Conservation (phyloP, 2,797 vertebrate genomes). For the Cossypha niveicapilla region DNA sequence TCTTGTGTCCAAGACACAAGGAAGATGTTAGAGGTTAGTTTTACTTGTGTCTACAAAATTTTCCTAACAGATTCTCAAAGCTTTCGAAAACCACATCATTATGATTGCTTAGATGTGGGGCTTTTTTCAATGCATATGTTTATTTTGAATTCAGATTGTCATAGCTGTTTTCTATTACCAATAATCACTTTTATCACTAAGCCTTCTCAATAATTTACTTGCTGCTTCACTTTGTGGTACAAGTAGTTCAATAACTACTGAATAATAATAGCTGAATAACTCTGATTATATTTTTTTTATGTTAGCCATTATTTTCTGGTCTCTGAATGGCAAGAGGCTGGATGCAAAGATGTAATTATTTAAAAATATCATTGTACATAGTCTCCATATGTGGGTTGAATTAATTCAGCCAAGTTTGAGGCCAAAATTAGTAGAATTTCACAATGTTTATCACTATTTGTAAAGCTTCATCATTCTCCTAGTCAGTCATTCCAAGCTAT, state of each 20-base stretch:
- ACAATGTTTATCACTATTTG: background rate
- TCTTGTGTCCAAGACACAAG: background rate
- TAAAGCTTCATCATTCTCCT: background rate
- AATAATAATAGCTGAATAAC: background rate
- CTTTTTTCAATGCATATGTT: accelerated
- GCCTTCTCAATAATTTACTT: background rate
- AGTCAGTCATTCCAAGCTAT: background rate
- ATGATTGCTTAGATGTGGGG: background rate
- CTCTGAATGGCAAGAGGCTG: background rate
- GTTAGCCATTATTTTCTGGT: background rate
- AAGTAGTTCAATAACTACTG: background rate
- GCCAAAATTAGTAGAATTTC: background rate
- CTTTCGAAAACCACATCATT: background rate
- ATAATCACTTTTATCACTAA: background rate
- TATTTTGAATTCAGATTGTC: background rate
- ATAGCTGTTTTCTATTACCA: background rate
- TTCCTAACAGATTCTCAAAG: background rate
- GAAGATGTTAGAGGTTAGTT: background rate
- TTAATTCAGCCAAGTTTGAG: background rate
- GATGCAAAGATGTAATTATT: background rate
- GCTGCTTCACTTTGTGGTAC: background rate
- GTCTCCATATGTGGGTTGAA: background rate
- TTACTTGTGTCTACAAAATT: background rate
- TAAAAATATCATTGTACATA: background rate
- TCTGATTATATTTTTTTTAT: background rate